Conservation (phyloP, 2,113 vertebrate genomes). For the Anguilla rostrata region DNA sequence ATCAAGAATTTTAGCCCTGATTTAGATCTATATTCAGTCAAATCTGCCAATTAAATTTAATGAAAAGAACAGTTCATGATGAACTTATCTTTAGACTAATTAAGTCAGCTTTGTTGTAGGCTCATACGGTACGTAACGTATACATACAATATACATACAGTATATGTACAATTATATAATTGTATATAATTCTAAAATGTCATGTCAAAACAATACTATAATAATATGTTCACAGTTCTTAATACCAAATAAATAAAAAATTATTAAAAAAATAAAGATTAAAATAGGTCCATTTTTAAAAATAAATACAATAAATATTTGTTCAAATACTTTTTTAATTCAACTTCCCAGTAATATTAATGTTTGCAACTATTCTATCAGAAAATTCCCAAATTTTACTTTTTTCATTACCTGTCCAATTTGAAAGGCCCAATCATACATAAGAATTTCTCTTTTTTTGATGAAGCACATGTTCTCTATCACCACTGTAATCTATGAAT, state of each 20-base stretch:
- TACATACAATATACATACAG: too few relatives aligned
- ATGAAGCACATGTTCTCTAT: too few relatives aligned
- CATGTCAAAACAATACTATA: background rate
- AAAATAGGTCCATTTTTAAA: background rate
- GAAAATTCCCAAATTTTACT: too few relatives aligned
- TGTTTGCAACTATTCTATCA: too few relatives aligned
- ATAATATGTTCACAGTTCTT: background rate
- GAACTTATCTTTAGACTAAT: background rate
- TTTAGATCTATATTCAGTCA: background rate
- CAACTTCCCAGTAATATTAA: background rate
- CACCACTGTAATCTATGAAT: too few relatives aligned
- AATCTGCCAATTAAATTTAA: background rate
- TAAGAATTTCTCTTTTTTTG: too few relatives aligned
- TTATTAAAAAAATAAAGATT: background rate
- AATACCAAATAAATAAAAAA: too few relatives aligned
- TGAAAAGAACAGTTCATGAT: background rate
- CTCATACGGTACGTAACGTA: background rate
- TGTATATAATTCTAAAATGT: background rate
- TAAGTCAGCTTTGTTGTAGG: background rate
- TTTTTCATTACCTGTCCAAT: too few relatives aligned
- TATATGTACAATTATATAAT: too few relatives aligned
- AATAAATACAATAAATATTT: background rate
- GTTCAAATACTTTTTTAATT: background rate
- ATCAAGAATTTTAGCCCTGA: background rate
- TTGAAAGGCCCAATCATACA: too few relatives aligned